phyloP scores from a whole-genome alignment of 37 sponge, comb jelly and placozoan genomes.

The Chondrilla cf. caribensis region DNA sequence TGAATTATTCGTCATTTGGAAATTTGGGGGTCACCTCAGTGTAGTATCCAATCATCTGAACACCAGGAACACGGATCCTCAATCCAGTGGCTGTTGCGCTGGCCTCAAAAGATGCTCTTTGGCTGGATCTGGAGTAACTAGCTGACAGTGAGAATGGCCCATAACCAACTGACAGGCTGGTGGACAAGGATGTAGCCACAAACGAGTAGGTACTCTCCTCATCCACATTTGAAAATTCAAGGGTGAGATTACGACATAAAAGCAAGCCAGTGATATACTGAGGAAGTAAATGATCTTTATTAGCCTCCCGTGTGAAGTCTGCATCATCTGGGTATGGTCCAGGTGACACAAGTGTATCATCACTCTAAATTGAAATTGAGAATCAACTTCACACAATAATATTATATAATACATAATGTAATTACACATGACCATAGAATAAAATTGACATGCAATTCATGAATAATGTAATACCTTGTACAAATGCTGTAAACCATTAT shows the following conservation, averaged over 20 bases:
- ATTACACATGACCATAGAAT: too few species aligned
- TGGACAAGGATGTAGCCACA: not conserved
- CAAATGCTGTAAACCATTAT: too few species aligned
- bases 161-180: not conserved
- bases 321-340: not conserved
- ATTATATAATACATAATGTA: too few species aligned
- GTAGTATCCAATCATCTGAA: conserved; percentile 26
- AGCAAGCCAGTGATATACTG: not conserved
- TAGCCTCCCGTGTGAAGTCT: not conserved
- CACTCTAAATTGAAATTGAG: not conserved
- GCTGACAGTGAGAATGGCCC: not conserved
- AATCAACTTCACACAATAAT: too few species aligned
- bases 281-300: not conserved
- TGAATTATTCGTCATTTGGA: not conserved
- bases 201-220: not conserved
- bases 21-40: not conserved
- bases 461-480: too few species aligned
- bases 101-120: not conserved
- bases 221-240: not conserved
- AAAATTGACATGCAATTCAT: too few species aligned
- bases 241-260: not conserved
- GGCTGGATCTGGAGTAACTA: not conserved
- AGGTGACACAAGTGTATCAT: not conserved
- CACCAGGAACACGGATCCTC: conserved; percentile 1
- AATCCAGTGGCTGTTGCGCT: not conserved